Conservation (phyloP, 2,888 invertebrate species). For the Podabrus alpinus region DNA sequence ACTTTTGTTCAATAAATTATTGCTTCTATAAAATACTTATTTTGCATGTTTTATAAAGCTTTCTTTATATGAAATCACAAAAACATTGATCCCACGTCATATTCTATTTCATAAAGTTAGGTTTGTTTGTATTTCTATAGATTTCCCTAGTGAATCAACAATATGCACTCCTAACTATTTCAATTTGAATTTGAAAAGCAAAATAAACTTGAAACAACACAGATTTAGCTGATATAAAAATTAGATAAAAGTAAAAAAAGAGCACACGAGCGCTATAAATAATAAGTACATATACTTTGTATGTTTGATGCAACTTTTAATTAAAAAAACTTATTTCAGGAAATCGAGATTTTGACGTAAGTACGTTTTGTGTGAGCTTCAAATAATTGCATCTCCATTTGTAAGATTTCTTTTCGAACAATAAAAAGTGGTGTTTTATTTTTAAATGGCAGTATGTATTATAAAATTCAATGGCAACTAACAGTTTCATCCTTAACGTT, state of each 20-base stretch:
- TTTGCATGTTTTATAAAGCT: neutral
- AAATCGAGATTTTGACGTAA: neutral
- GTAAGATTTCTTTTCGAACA: neutral
- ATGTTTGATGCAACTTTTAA: neutral
- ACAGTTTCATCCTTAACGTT: neutral
- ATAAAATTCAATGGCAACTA: constrained; percentile 12
- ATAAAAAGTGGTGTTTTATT: neutral
- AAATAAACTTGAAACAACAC: neutral
- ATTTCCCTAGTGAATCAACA: neutral
- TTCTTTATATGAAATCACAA: neutral
- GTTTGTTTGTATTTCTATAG: neutral
- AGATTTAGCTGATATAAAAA: neutral
- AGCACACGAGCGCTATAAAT: too few species aligned
- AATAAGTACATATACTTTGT: too few species aligned
- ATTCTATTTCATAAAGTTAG: neutral
- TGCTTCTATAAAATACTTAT: neutral
- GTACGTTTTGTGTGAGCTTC: neutral
- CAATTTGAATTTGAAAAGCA: neutral
- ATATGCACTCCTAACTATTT: neutral
- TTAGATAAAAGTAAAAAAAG: neutral
- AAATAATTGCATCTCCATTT: neutral
- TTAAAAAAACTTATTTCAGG: neutral
- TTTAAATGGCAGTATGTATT: neutral
- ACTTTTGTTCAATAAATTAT: neutral
- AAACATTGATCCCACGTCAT: neutral